A percentile compares a stretch with the other conserved stretches of the same genome.
Evolutionary conservation across 2,797 vertebrate genomes (phyloP).

Genomic region (Acipenser transmontanus): DNA sequence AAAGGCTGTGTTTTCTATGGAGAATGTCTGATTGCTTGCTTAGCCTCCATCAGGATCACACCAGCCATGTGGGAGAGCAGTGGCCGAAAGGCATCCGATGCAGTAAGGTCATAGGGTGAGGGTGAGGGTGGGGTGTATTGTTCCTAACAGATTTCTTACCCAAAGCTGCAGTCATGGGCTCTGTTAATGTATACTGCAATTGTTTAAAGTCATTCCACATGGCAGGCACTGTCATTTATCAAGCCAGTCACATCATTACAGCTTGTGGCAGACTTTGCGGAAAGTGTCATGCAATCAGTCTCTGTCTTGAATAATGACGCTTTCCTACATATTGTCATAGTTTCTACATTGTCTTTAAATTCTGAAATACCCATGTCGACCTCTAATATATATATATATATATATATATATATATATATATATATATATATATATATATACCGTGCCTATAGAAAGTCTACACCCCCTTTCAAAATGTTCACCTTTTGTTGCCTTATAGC

Average conservation of each 20-base stretch:
- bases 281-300: too few relatives aligned
- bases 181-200: not conserved
- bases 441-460: too few relatives aligned
- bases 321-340: not conserved
- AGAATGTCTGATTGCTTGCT: not conserved
- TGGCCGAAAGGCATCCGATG: not conserved
- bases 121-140: too few relatives aligned
- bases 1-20: not conserved
- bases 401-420: too few relatives aligned
- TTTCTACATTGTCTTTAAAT: too few relatives aligned
- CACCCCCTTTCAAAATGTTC: too few relatives aligned
- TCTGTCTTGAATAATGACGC: too few relatives aligned
- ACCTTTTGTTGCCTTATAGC: too few relatives aligned
- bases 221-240: not conserved
- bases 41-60: constrained; percentile 8
- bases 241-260: not conserved
- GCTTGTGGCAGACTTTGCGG: not conserved
- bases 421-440: too few relatives aligned
- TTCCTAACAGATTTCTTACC: not conserved
- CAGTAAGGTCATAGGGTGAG: constrained; percentile 9
- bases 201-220: not conserved
- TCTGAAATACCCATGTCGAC: too few relatives aligned
- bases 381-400: too few relatives aligned
- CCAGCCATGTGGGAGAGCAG: not conserved
- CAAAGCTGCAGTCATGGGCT: not conserved